These are phyloP conservation scores for Bombus ignitus DNA, from an alignment of 1,140 invertebrate genomes.

Conservation along the genomic window DNA sequence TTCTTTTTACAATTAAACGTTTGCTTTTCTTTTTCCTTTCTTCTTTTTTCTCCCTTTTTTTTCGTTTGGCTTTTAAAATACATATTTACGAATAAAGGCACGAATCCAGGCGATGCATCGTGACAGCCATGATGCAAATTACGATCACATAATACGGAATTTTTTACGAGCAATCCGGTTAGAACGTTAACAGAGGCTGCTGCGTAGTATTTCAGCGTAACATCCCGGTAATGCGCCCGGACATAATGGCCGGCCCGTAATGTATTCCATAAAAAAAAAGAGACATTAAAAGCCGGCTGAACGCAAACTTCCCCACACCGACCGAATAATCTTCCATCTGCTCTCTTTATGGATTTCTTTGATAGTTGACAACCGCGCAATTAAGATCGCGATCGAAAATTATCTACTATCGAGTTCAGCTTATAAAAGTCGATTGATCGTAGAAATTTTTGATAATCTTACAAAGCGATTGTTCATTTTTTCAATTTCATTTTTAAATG, in stretches of 20 bases:
- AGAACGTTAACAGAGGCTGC: not conserved
- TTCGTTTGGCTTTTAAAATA: not conserved
- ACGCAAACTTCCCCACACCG: conserved; percentile 14
- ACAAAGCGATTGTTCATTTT: too few relatives aligned
- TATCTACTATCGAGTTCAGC: not conserved
- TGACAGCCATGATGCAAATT: not conserved
- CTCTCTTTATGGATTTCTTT: not conserved
- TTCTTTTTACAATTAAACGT: not conserved
- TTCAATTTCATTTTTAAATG: too few relatives aligned
- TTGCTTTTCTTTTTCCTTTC: too few relatives aligned
- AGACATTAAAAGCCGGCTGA: conserved; percentile 24
- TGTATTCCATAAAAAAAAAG: conserved; percentile 17
- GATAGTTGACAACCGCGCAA: not conserved
- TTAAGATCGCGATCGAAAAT: not conserved
- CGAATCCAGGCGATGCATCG: not conserved
- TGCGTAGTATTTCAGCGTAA: conserved; percentile 29
- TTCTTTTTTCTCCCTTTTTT: accelerated
- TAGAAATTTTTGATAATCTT: not conserved
- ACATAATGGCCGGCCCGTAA: conserved; percentile 31
- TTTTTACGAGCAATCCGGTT: conserved; percentile 11
- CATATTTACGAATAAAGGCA: not conserved
- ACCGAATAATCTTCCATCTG: not conserved
- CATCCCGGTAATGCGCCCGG: conserved; percentile 25
- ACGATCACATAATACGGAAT: conserved; percentile 13
- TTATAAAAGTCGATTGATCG: not conserved